phyloP scores from a whole-genome alignment of 1,140 invertebrate genomes.

The Oppia nitens region DNA sequence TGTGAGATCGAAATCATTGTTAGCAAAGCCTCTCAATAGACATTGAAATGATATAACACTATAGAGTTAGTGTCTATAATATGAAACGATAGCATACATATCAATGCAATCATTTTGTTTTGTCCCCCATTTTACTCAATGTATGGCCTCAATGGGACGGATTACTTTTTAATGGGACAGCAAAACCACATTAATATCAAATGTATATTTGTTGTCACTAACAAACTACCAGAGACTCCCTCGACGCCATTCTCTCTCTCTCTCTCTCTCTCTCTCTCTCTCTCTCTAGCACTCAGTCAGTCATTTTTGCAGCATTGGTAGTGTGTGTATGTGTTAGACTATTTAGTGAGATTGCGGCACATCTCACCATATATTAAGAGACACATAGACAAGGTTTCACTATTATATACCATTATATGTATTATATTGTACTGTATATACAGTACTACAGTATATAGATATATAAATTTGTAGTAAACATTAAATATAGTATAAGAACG shows the following conservation, averaged over 20 bases:
- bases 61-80: too few species aligned
- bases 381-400: too few species aligned
- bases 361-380: too few species aligned
- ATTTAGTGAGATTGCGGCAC: not conserved
- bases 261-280: conserved; percentile 1
- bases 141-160: conserved; percentile 15
- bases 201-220: conserved; percentile 21
- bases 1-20: not conserved
- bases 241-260: conserved; percentile 2
- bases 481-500: too few species aligned
- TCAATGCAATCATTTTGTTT: not conserved
- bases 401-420: too few species aligned
- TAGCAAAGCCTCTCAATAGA: not conserved
- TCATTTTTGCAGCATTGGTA: too few species aligned
- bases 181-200: conserved; percentile 25
- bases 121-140: conserved; percentile 1
- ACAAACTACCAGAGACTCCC: conserved; percentile 14
- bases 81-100: not conserved
- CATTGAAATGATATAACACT: not conserved
- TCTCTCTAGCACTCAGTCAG: not conserved
- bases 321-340: too few species aligned
- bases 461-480: too few species aligned
- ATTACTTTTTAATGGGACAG: conserved; percentile 24
- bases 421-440: too few species aligned
- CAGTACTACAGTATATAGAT: too few species aligned